A percentile compares a stretch with the other conserved stretches of the same genome.
Evolutionary conservation across 2,888 invertebrate species (phyloP).

Genomic region (Pegoplata infirma): DNA sequence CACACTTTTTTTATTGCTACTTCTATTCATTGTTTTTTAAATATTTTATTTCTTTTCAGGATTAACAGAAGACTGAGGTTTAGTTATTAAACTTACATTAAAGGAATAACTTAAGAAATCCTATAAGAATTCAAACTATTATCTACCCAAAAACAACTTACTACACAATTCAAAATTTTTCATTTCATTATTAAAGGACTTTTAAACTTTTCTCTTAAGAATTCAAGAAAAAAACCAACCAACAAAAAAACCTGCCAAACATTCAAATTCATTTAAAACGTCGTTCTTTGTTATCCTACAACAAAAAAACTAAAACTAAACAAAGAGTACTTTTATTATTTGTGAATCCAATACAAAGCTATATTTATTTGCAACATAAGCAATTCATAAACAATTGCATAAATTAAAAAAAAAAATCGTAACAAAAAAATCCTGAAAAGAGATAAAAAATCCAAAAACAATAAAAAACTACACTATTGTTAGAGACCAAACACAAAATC

Average conservation of each 20-base stretch:
- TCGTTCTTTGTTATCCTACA: slow-evolving; percentile 30
- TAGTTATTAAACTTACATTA: slow-evolving; percentile 55
- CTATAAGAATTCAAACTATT: slow-evolving; percentile 38
- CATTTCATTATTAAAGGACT: slow-evolving; percentile 24
- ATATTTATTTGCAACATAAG: slow-evolving; percentile 34
- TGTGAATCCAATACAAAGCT: slow-evolving; percentile 8
- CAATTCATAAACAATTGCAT: slow-evolving; percentile 33
- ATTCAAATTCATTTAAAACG: slow-evolving; percentile 34
- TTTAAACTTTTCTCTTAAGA: slow-evolving; percentile 38
- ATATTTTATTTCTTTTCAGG: slow-evolving; percentile 65
- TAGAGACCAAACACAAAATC: slow-evolving; percentile 10
- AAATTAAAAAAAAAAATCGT: slow-evolving; percentile 19
- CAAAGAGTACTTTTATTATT: slow-evolving; percentile 23
- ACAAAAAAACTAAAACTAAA: slow-evolving; percentile 26
- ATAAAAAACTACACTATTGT: slow-evolving; percentile 20
- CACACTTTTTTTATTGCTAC: too few species aligned
- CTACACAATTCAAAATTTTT: slow-evolving; percentile 26
- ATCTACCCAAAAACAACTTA: slow-evolving; percentile 34
- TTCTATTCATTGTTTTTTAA: too few species aligned
- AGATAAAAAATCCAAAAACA: slow-evolving; percentile 15
- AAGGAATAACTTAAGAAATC: slow-evolving; percentile 45
- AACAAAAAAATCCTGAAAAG: slow-evolving; percentile 27
- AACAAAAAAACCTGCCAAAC: slow-evolving; percentile 57
- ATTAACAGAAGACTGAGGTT: slow-evolving; percentile 74
- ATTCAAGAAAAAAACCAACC: slow-evolving; percentile 31